phyloP scores from a whole-genome alignment of 2,113 vertebrate genomes.

The Balaeniceps rex region DNA sequence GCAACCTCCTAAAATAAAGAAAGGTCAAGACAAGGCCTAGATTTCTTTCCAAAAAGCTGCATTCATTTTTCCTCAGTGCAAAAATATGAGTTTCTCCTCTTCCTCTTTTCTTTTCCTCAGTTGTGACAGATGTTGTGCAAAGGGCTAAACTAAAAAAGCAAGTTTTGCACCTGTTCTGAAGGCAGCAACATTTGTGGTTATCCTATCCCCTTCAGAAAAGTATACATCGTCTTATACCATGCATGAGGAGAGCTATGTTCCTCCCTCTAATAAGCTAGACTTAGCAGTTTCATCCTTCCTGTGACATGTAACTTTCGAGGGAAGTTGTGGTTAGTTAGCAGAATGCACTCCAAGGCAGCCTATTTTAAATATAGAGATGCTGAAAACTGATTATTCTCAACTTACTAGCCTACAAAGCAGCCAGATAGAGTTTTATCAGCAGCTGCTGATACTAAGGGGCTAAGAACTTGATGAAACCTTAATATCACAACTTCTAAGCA shows the following conservation, averaged over 20 bases:
- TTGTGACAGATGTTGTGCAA: conserved; percentile 42
- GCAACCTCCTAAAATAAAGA: background rate
- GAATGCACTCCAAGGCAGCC: background rate
- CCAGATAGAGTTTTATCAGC: background rate
- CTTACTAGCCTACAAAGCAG: background rate
- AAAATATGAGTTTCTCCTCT: conserved; percentile 8
- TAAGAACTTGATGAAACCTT: background rate
- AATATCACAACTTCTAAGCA: background rate
- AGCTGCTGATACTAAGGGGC: background rate
- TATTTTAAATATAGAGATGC: conserved; percentile 55
- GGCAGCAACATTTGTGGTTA: conserved; percentile 30
- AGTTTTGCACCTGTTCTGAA: conserved; percentile 49
- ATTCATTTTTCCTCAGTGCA: background rate
- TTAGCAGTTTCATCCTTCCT: conserved; percentile 61
- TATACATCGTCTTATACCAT: background rate
- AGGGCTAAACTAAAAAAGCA: background rate
- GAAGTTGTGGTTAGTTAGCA: conserved; percentile 55
- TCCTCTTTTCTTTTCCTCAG: conserved; percentile 49
- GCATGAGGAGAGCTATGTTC: background rate
- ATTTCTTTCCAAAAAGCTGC: background rate
- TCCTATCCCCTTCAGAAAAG: background rate
- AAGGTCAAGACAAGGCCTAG: background rate
- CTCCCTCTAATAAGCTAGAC: conserved; percentile 10
- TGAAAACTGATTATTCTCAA: conserved; percentile 27
- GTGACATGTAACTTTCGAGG: conserved; percentile 22